Conservation (phyloP, 2,797 vertebrate genomes). For the Rhyacichthys aspro region DNA sequence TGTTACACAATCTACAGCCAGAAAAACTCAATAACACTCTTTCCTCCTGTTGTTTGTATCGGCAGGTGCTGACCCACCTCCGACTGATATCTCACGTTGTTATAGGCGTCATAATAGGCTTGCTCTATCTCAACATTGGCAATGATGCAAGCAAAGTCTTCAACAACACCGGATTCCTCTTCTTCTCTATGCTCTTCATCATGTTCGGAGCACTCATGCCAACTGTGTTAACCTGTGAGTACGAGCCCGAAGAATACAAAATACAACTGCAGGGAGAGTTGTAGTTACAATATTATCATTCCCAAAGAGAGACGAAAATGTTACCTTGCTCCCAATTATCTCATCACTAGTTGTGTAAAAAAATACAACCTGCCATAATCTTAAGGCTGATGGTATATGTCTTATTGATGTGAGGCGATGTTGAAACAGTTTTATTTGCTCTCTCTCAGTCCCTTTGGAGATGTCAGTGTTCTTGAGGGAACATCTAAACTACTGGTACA, state of each 20-base stretch:
- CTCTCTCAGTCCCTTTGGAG: constrained; percentile 87
- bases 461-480: constrained; percentile 82
- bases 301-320: too few relatives aligned
- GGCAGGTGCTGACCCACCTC: constrained; percentile 92
- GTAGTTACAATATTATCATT: background rate
- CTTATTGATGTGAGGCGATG: background rate
- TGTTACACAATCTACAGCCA: background rate
- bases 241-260: background rate
- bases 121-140: constrained; percentile 95
- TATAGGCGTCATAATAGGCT: constrained; percentile 92
- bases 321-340: too few relatives aligned
- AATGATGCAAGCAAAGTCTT: constrained; percentile 95
- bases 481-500: constrained; percentile 98
- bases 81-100: constrained; percentile 90
- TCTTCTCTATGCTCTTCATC: constrained; percentile 97
- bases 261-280: background rate
- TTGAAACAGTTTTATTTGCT: constrained; percentile 4
- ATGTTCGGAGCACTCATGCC: constrained; percentile 96
- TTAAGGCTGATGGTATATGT: too few relatives aligned
- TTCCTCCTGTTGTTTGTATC: background rate
- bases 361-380: too few relatives aligned
- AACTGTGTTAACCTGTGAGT: constrained; percentile 93
- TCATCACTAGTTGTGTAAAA: too few relatives aligned
- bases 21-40: background rate
- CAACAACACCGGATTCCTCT: constrained; percentile 90